Conservation (phyloP, 2,888 invertebrate genomes). For the Diploptera punctata region DNA sequence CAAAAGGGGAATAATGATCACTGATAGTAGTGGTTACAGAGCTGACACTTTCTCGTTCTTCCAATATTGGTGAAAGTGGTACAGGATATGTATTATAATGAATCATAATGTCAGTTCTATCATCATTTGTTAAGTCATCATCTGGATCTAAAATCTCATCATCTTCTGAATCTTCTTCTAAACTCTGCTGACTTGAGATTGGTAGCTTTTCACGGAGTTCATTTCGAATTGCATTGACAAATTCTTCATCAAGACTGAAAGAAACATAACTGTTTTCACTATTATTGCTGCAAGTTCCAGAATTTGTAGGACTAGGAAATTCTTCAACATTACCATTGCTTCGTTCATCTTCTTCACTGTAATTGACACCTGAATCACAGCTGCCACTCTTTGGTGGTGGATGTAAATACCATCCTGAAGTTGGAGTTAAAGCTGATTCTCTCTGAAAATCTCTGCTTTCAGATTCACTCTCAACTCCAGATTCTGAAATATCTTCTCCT, state of each 20-base stretch:
- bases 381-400: constrained; percentile 35
- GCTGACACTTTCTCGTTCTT: constrained; percentile 58
- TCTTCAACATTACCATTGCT: not conserved
- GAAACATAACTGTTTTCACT: constrained; percentile 61
- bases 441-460: not conserved
- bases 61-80: constrained; percentile 66
- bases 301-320: constrained; percentile 8
- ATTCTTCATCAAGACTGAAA: constrained; percentile 71
- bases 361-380: not conserved
- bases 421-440: not conserved
- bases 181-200: constrained; percentile 60
- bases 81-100: constrained; percentile 63
- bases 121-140: constrained; percentile 41
- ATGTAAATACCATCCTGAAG: constrained; percentile 47
- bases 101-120: constrained; percentile 45
- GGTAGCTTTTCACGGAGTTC: constrained; percentile 75
- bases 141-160: constrained; percentile 45
- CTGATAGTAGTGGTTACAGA: constrained; percentile 44
- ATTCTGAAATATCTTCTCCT: not conserved
- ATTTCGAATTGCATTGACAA: constrained; percentile 72
- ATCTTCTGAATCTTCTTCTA: constrained; percentile 50
- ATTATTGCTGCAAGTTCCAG: constrained; percentile 17
- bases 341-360: not conserved
- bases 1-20: constrained; percentile 32
- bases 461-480: not conserved